Conservation (phyloP, 2,113 vertebrate species). For the Laterallus jamaicensis region DNA sequence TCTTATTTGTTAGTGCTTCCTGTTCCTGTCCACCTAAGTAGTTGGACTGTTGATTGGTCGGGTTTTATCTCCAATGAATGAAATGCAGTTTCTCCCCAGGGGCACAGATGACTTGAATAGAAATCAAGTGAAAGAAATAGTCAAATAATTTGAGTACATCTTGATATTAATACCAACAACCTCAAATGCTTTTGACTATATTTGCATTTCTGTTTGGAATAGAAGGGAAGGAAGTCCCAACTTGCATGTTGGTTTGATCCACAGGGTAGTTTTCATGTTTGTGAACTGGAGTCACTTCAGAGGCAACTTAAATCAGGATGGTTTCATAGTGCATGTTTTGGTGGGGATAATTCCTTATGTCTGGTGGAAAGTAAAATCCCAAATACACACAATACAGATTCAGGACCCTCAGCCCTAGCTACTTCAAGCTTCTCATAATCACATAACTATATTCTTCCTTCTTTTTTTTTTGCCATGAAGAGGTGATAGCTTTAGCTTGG, state of each 20-base stretch:
- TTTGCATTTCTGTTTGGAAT: neutral
- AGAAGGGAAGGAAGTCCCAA: neutral
- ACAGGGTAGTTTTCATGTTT: neutral
- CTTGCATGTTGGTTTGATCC: neutral
- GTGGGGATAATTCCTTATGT: neutral
- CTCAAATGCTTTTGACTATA: neutral
- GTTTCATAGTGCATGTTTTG: neutral
- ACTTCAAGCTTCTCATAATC: neutral
- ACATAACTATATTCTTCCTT: neutral
- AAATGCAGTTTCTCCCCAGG: neutral
- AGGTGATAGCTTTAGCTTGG: neutral
- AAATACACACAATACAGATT: neutral
- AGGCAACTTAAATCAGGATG: neutral
- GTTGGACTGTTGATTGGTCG: neutral
- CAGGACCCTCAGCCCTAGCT: neutral
- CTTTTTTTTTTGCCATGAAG: neutral
- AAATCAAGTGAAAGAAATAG: neutral
- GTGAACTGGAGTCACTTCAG: neutral
- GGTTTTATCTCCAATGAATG: neutral
- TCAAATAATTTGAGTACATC: neutral
- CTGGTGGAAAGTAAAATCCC: neutral
- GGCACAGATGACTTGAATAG: neutral
- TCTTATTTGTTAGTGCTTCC: neutral
- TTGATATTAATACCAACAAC: neutral
- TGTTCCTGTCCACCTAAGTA: neutral